Evolutionary conservation across 2,797 vertebrate species (phyloP).

Genomic region (Manis pentadactyla): DNA sequence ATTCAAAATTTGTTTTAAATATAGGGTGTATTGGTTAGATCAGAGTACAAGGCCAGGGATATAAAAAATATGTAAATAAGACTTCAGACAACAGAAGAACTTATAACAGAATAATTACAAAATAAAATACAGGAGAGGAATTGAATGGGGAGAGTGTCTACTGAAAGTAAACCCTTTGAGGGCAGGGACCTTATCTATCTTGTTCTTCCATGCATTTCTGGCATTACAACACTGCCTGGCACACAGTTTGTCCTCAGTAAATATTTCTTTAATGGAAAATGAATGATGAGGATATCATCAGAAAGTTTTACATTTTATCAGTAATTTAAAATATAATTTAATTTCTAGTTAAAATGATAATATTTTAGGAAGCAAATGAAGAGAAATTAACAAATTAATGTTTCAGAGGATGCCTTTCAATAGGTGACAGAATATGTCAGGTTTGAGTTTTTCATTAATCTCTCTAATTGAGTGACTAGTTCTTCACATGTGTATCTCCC

Average conservation of each 20-base stretch:
- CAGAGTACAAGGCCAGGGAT: not conserved
- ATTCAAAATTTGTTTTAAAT: slow-evolving; percentile 34
- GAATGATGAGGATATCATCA: not conserved
- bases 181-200: not conserved
- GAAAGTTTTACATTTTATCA: not conserved
- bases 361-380: not conserved
- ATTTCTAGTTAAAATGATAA: not conserved
- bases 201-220: not conserved
- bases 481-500: not conserved
- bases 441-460: not conserved
- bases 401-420: slow-evolving; percentile 11
- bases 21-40: not conserved
- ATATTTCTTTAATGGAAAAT: not conserved
- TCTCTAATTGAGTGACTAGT: not conserved
- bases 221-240: not conserved
- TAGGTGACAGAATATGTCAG: not conserved
- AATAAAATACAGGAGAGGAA: not conserved
- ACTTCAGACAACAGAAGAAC: not conserved
- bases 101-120: not conserved
- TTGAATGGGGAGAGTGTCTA: not conserved
- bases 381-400: not conserved
- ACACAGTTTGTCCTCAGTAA: not conserved
- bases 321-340: slow-evolving; percentile 11
- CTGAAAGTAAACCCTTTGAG: not conserved
- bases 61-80: not conserved